Conservation (phyloP, 2,888 invertebrate genomes). For the Heliconius sara region DNA sequence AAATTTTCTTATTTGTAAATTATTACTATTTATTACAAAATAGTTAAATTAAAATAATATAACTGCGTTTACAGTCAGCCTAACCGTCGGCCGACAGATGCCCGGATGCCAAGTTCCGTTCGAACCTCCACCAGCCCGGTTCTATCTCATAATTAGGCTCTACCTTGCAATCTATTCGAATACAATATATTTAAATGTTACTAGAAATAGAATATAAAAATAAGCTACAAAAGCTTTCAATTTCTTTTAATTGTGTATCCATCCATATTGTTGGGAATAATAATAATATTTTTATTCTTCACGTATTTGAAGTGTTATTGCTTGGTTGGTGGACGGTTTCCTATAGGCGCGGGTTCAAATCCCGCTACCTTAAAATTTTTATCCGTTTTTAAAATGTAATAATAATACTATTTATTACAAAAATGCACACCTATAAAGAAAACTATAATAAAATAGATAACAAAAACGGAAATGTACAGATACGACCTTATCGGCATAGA, state of each 20-base stretch:
- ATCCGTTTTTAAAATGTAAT: too few relatives aligned
- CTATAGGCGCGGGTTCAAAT: too few relatives aligned
- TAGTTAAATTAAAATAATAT: neutral
- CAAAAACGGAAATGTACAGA: too few relatives aligned
- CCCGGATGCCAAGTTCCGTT: slow-evolving; percentile 50
- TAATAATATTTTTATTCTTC: too few relatives aligned
- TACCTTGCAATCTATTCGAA: neutral
- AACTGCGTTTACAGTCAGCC: neutral
- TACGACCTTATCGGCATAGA: too few relatives aligned
- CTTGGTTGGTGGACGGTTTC: too few relatives aligned
- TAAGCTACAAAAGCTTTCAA: neutral
- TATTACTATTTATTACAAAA: neutral
- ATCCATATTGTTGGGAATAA: neutral
- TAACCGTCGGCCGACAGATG: slow-evolving; percentile 45
- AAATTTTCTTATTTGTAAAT: neutral
- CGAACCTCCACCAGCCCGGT: slow-evolving; percentile 17
- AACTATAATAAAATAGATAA: too few relatives aligned
- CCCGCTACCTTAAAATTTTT: too few relatives aligned
- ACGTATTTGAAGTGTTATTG: too few relatives aligned
- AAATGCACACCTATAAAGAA: too few relatives aligned
- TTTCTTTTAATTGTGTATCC: neutral
- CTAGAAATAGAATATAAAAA: neutral
- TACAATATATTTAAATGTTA: too few relatives aligned
- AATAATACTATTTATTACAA: too few relatives aligned
- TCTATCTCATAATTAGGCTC: slow-evolving; percentile 34